Evolutionary conservation across 1,140 invertebrate genomes (phyloP), one percentile per base, ranked within the genome.

Genomic region (Drosophila sechellia): DNA sequence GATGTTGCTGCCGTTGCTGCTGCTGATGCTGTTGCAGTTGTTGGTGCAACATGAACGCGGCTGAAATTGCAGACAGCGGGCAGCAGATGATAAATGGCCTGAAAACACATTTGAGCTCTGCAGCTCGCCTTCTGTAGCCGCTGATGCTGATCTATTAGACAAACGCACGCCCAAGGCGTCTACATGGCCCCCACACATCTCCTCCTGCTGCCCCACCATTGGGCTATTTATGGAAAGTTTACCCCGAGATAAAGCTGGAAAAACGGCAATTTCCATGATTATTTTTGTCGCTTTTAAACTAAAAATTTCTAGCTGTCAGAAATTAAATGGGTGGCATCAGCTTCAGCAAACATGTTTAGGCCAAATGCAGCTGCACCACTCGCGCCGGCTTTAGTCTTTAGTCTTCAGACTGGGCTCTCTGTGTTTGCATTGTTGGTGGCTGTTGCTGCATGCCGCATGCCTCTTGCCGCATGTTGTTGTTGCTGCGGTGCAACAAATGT

Each of bases 401-500:
- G 42, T 48, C 31, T 48, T 58, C 10, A 35, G 56, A 42, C 60
- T 53, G 43, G 64, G 64, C 59, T 52, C 20, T 40, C 39, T 45
- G 31, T 61, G 64, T 60, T 65, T 57, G 49, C 48, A 46, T 52
- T 76, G 65, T 22, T 31, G 52, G 17, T 56, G 35, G 35, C 35
- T 37, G 31, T 31, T 55, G 43, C 20, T 22, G 43, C 35, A 25
- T 63, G 59, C 34, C 46, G 40, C 31, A 31, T 31, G 27, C 20
- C 22, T 22, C 35, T 22, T 54, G 52, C 15, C 5, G n/a, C 27
- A 31, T 10, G 57, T 12, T 79, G 72, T 68, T 74, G 77, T 72
- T 87, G 73, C 72, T 85, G 84, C 83, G 84, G 84, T 89, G 84
- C 83, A 79, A 79, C 84, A 89, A 89, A 89, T 89, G 84, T 89